These are phyloP conservation scores for Spodoptera picta DNA, from an alignment of 2,888 invertebrate species.

Conservation along the genomic window DNA sequence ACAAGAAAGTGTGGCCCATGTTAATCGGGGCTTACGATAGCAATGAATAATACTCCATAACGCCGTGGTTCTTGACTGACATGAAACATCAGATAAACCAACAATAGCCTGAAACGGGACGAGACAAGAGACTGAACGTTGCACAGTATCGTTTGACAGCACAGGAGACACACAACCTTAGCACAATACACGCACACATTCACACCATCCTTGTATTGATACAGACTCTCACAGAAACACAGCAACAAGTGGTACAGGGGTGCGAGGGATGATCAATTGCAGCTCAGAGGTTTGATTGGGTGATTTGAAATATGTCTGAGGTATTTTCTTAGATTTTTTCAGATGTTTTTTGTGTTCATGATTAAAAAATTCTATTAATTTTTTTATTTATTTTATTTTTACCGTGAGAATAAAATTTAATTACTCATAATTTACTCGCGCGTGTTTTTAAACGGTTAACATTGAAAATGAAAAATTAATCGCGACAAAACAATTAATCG, in stretches of 20 bases:
- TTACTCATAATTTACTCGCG: background rate
- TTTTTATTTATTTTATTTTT: background rate
- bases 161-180: constrained; percentile 24
- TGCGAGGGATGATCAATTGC: constrained; percentile 68
- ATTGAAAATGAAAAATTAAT: constrained; percentile 21
- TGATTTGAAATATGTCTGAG: constrained; percentile 4
- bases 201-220: constrained; percentile 9
- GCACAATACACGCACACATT: constrained; percentile 18
- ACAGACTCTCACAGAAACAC: constrained; percentile 33
- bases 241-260: constrained; percentile 79
- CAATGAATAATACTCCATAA: background rate
- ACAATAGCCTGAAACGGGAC: constrained; percentile 27
- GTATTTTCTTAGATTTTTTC: background rate
- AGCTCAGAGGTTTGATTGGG: constrained; percentile 16
- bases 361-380: no score
- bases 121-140: constrained; percentile 27
- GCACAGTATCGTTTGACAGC: constrained; percentile 36
- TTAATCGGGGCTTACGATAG: no score
- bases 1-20: no score
- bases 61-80: no score
- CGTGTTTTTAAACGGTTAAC: background rate
- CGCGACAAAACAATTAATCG: constrained; percentile 33
- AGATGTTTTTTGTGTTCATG: background rate
- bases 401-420: background rate
- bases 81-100: constrained; percentile 18